Base-by-base conservation (phyloP, 1,140 invertebrate species). In the Psilanteris sp. region DNA sequence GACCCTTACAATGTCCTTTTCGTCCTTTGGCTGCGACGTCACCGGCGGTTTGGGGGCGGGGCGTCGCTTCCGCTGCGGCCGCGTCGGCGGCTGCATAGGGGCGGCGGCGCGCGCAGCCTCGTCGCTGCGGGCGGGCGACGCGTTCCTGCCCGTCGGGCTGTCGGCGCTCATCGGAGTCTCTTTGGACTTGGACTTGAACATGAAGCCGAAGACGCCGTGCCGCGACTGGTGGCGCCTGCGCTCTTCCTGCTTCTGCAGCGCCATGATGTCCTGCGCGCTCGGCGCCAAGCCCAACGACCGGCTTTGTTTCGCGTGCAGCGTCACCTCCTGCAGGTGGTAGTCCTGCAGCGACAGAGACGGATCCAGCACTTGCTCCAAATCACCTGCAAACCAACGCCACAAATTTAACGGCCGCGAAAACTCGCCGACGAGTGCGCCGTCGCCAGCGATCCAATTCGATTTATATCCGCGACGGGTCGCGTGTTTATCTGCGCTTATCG, bases 291-390 rank as follows among this genome's bases (percentile, higher is more conserved):
- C 86, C 4, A 91, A 77, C 7, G 82, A 81, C 13, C 85, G 83
- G 8, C 83, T 86, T 37, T 90, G 89, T 44, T 90, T 91, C 0
- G 90, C 85, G 10, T 91, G 92, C 10, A 93, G 81, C 20, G 90
- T 90, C 9, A 93, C 90, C 83, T 93, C 92, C 52, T 92, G 92
- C 9, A 93, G 88, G 57, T 91, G 90, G 76, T 93, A 93, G 73
- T 93, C 92, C 26, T 90, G 90, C 20, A 93, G 79, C 0, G 90
- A 90, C 31, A 91, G 82, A 18, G 88, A 89, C 4, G 90, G 85
- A 41, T 91, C 88, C 64, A 93, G 82, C 13, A 89, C 88, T 79
- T 92, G 89, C 57, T 92, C 91, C 59, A 92, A 79, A 81, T 92
- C 92, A 18, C 88, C 92, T 93, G 85, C 1, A 89, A 88, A 9